Base-by-base conservation (phyloP, 1,140 invertebrate species). In the Drosophila equinoxialis region DNA sequence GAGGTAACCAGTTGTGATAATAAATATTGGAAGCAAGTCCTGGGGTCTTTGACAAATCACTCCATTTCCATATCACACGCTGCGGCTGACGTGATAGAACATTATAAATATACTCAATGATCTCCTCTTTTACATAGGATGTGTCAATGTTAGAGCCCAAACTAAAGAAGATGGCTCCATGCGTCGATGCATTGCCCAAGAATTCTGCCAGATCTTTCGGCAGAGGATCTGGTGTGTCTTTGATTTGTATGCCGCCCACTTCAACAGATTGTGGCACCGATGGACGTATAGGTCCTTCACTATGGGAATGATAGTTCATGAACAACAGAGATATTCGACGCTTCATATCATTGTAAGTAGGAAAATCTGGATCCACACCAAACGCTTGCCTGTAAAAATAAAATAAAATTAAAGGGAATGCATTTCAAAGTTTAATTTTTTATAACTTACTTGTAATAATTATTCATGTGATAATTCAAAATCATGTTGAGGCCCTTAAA, bases 1-100 rank as follows among this genome's bases (percentile, higher is more conserved):
- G 94, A 4, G 94, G 94, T 20, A 94, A 65, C 94, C 94, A 95
- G 71, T 94, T 93, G 6, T 78, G 74, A 20, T 93, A 87, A 23
- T 93, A 91, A 10, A 95, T 92, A 74, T 95, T 95, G 0, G 90
- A 67, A 0, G 95, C 93, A 59, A 93, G 92, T 1, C 92, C 91
- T 0, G 90, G 67, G 71, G 79, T 59, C 26, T 82, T 74, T 37
- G 82, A 48, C 78, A 87, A 26, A 23, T 87, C 55, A 5, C 82
- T 84, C 83, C 83, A 94, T 74, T 94, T 94, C 93, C 93, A 94
- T 48, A 94, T 70, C 13, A 94, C 92, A 37, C 80, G 92, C 14
- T 93, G 92, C 42, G 93, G 93, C 0, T 30, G 58, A 6, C 68
- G 58, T 0, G 83, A 86, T 0, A 95, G 90, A 0, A 92, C 93